Evolutionary conservation across 2,888 invertebrate genomes (phyloP), one percentile per base, ranked within the genome.

Genomic region (Cyrtodaria siliqua): DNA sequence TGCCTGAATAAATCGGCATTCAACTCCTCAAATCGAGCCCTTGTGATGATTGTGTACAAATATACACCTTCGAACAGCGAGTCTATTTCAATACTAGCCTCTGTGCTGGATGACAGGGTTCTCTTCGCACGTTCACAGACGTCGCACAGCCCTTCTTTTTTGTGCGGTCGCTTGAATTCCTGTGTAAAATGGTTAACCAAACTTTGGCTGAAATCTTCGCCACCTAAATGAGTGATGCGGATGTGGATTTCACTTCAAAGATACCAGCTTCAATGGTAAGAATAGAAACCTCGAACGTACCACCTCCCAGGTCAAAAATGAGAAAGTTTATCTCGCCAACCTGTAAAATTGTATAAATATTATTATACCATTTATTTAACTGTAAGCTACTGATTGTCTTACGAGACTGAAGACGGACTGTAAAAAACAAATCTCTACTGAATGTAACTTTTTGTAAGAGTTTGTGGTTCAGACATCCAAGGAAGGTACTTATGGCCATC

Each of bases 151-250:
- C 98, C 96, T 90, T 93, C 93, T 64, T 93, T 93, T 86, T 93
- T 93, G 89, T 92, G 88, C 82, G 93, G 93, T 14, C 92, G 80
- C 83, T 93, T 92, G 87, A 93, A 93, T 73, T 93, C 92, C 40
- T 90, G 84, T 47, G 91, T 85, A 77, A 93, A 93, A 82, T 92
- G 91, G 79, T 91, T 91, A 44, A 93, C 93, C 91, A 93, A 90
- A 57, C 93, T 86, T 77, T 92, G 92, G 86, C 93, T 93, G 82
- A 93, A 93, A 95, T n/a, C n/a, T n/a, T n/a, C n/a, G n/a, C n/a
- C n/a, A n/a, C n/a, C n/a, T n/a, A n/a, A n/a, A n/a, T n/a, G 98
- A 96, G 95, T 98, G 96, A 98, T 98, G 80, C 98, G 75, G 97
- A 97, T n/a, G 97, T 98, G 8, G 98, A 96, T 91, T 97, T 97